Conservation (phyloP, 2,797 vertebrate species). For the Hapalemur alaotrensis region DNA sequence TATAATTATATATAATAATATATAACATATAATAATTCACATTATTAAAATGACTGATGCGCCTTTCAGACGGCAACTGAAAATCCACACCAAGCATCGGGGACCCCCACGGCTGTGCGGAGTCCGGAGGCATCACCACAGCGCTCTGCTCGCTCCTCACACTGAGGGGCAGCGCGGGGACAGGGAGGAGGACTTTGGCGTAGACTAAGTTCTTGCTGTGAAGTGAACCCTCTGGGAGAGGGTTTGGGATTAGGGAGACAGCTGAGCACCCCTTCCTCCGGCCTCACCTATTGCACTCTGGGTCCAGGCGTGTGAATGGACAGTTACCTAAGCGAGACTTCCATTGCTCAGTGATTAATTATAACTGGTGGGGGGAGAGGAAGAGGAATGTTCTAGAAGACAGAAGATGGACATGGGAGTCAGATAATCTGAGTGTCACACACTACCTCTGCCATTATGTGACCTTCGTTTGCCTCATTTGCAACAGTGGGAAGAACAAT, state of each 20-base stretch:
- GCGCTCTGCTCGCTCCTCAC: fast-evolving
- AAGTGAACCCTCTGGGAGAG: not conserved
- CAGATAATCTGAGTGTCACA: not conserved
- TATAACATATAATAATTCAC: not conserved
- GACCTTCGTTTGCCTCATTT: not conserved
- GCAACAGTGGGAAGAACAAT: not conserved
- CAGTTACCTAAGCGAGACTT: not conserved
- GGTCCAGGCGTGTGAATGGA: fast-evolving
- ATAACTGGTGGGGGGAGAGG: no score
- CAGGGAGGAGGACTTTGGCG: not conserved
- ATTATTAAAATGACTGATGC: constrained; percentile 20
- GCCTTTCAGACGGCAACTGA: not conserved
- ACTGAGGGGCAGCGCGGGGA: fast-evolving
- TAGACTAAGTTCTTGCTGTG: not conserved
- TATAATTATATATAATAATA: no score
- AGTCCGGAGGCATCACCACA: not conserved
- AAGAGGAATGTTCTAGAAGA: not conserved
- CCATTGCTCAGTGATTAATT: not conserved
- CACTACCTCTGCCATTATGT: not conserved
- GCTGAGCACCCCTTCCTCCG: fast-evolving
- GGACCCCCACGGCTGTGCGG: not conserved
- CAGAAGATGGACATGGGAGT: not conserved
- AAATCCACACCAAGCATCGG: not conserved
- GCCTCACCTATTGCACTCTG: fast-evolving
- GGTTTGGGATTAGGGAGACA: not conserved